Conservation (phyloP, 2,113 vertebrate species). For the Tetraodon nigroviridis region DNA sequence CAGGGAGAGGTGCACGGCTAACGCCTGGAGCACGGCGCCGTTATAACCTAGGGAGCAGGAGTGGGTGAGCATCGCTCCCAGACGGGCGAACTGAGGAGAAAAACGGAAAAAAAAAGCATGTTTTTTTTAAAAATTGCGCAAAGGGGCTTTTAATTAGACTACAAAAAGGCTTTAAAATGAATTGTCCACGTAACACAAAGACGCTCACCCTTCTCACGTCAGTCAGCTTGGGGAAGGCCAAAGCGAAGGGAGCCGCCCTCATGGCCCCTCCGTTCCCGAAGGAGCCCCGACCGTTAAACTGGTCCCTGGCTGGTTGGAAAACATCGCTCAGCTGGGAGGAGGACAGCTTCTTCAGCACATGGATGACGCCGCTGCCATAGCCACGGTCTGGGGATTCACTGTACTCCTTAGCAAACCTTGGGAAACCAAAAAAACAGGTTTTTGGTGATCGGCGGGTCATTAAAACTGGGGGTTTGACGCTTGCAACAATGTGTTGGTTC, state of each 20-base stretch:
- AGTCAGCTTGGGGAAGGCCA: slow-evolving; percentile 75
- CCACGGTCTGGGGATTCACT: slow-evolving; percentile 83
- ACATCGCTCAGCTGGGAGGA: slow-evolving; percentile 85
- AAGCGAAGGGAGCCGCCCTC: slow-evolving; percentile 86
- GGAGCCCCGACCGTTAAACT: slow-evolving; percentile 93
- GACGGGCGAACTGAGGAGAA: slow-evolving; percentile 77
- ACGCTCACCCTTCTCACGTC: slow-evolving; percentile 82
- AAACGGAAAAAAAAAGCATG: background rate
- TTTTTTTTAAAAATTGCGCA: no score
- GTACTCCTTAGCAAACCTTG: slow-evolving; percentile 93
- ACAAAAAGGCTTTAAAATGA: no score
- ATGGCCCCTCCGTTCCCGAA: slow-evolving; percentile 97
- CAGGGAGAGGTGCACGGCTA: slow-evolving; percentile 90
- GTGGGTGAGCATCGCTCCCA: slow-evolving; percentile 91
- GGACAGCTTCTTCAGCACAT: slow-evolving; percentile 90
- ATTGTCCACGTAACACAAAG: no score
- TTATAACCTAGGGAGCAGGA: slow-evolving; percentile 96
- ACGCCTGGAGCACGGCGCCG: slow-evolving; percentile 89
- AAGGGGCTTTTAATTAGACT: no score
- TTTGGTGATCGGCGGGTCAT: background rate
- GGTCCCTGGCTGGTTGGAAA: slow-evolving; percentile 88
- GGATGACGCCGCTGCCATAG: slow-evolving; percentile 89
- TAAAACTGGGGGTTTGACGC: background rate
- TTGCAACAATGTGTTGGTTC: background rate
- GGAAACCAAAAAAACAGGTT: background rate